Evolutionary conservation across 2,888 invertebrate genomes (phyloP), one percentile per base, ranked within the genome.

Genomic region (Drosophila austrosaltans): DNA sequence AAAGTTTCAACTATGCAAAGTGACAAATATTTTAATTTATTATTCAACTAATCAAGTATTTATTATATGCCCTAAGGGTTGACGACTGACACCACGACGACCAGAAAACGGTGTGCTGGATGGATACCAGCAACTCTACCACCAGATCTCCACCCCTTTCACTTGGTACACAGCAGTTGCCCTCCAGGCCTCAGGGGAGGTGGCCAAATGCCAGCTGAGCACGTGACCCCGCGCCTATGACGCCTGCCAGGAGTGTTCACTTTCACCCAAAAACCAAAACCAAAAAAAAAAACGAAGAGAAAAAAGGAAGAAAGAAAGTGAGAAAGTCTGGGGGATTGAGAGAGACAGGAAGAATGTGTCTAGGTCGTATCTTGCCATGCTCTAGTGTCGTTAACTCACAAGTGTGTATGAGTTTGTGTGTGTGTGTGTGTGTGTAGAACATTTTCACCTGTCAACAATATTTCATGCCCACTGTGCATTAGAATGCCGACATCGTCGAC

Each of bases 381-480:
- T 67, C 63, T 70, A 58, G 63, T 75, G 82, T 69, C 77, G 82
- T 87, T 84, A 81, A 67, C 75, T 61, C 66, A 75, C 77, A 71
- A n/a, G 39, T 28, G 53, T 22, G 61, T 65, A 60, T 42, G 54
- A 61, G 62, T 62, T 36, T 62, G 40, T 57, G 59, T 64, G 54
- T 63, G 62, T 62, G 40, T n/a, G n/a, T n/a, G n/a, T 62, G 40
- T 57, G 59, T 64, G 64, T 66, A 66, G 58, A 69, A 68, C 61
- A 69, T 79, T 88, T 85, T 87, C 85, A 85, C 85, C 85, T 85
- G 85, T 88, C 85, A 88, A 75, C 89, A 77, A 85, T 85, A 87
- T 84, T 81, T 85, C 89, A 88, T 88, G 82, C 79, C 81, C 81
- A 83, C 81, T 83, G 89, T 83, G 81, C 89, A 81, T 81, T 88